phyloP scores from a whole-genome alignment of 2,113 vertebrate species.

The Ptilorrhoa leucosticta region DNA sequence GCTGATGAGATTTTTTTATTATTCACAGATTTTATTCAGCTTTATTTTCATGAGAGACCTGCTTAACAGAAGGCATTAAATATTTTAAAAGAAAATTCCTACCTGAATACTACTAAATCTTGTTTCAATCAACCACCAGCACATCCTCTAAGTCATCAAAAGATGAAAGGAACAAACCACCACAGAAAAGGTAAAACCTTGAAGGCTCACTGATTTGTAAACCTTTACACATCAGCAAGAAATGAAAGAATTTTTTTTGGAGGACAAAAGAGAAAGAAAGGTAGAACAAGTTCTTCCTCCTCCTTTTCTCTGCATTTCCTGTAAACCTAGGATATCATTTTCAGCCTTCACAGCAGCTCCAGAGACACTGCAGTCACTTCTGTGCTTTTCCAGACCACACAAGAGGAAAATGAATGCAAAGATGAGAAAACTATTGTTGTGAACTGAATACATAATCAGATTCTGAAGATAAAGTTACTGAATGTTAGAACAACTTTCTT shows the following conservation, averaged over 20 bases:
- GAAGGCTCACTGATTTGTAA: not conserved
- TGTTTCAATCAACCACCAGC: not conserved
- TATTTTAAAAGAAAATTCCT: not conserved
- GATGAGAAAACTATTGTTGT: not conserved
- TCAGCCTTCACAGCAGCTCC: not conserved
- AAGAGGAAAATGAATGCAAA: not conserved
- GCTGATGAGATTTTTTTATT: not conserved
- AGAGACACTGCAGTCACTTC: not conserved
- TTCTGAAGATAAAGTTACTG: not conserved
- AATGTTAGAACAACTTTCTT: not conserved
- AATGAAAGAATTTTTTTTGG: not conserved
- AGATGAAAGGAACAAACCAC: not conserved
- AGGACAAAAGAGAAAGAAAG: not conserved
- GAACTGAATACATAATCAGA: not conserved
- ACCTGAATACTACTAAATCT: not conserved
- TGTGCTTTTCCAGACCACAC: not conserved
- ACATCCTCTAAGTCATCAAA: not conserved
- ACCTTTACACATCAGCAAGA: slow-evolving; percentile 1
- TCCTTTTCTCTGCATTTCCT: not conserved
- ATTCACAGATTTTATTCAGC: not conserved
- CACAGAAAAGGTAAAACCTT: not conserved
- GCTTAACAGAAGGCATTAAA: not conserved
- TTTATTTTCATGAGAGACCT: not conserved
- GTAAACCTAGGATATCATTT: not conserved
- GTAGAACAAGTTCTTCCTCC: not conserved